phyloP scores from a whole-genome alignment of 37 sponge, comb jelly and placozoan species.

The Geodia barretti region DNA sequence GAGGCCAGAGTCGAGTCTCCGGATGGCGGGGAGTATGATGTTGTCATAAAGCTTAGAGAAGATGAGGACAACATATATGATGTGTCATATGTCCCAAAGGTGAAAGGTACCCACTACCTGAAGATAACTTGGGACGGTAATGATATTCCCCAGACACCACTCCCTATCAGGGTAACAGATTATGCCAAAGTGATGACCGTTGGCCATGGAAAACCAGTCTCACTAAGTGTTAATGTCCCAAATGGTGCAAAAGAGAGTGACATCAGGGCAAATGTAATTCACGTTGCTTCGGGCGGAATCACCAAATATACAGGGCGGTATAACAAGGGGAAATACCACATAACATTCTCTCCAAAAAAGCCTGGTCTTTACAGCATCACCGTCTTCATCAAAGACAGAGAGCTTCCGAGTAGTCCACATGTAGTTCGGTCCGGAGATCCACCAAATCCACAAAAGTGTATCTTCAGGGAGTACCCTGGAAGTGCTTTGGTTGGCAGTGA shows the following conservation, averaged over 20 bases:
- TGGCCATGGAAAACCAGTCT: constrained; percentile 40
- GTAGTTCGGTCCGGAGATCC: constrained; percentile 59
- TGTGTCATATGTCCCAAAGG: constrained; percentile 34
- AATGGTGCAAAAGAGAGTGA: constrained; percentile 40
- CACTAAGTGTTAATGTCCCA: constrained; percentile 16
- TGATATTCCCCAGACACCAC: constrained; percentile 45
- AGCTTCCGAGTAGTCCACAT: constrained; percentile 67
- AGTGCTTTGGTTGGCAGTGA: constrained; percentile 25
- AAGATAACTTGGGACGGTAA: constrained; percentile 30
- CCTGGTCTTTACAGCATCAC: constrained; percentile 62
- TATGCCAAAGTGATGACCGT: background rate
- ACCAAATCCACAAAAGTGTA: constrained; percentile 37
- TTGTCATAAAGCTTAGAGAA: background rate
- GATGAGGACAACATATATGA: background rate
- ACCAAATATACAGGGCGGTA: constrained; percentile 44
- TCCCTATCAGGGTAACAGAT: background rate
- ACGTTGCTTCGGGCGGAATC: constrained; percentile 28
- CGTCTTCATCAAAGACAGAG: constrained; percentile 40
- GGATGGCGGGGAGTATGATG: background rate
- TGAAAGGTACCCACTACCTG: constrained; percentile 34
- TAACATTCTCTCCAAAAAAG: constrained; percentile 36
- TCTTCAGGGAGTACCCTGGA: constrained; percentile 5
- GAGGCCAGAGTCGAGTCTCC: background rate
- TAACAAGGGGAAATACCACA: constrained; percentile 37
- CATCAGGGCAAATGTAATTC: constrained; percentile 27